Conservation (phyloP, 2,888 invertebrate genomes). For the Strigamia crassipes region DNA sequence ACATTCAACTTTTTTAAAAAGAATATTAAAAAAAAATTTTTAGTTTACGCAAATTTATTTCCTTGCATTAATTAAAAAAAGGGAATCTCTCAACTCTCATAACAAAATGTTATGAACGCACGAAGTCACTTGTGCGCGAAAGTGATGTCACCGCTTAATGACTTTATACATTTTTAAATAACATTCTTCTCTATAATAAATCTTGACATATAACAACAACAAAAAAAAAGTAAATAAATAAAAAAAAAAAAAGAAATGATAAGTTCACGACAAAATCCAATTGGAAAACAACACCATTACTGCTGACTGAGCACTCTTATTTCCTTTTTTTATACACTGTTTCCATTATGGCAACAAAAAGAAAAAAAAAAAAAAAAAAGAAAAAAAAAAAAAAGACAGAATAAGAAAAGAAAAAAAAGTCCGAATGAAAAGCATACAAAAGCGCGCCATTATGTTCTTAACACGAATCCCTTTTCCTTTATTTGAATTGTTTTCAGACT, state of each 20-base stretch:
- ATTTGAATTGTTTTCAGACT: conserved; percentile 31
- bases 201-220: background rate
- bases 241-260: background rate
- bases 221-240: background rate
- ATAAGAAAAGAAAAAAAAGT: background rate
- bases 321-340: background rate
- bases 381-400: background rate
- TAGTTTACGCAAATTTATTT: background rate
- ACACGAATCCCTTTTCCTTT: conserved; percentile 4
- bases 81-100: no score
- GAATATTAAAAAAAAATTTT: background rate
- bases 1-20: background rate
- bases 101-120: background rate
- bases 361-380: background rate
- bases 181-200: background rate
- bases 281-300: background rate
- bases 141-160: background rate
- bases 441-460: background rate
- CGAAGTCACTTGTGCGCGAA: background rate
- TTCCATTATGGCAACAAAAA: background rate
- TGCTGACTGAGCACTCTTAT: background rate
- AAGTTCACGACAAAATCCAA: background rate
- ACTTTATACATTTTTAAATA: background rate
- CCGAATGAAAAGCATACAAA: background rate
- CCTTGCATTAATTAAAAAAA: background rate